A percentile compares a stretch with the other conserved stretches of the same genome.
phyloP scores from a whole-genome alignment of 2,113 vertebrate genomes.

The Corvus moneduloides region DNA sequence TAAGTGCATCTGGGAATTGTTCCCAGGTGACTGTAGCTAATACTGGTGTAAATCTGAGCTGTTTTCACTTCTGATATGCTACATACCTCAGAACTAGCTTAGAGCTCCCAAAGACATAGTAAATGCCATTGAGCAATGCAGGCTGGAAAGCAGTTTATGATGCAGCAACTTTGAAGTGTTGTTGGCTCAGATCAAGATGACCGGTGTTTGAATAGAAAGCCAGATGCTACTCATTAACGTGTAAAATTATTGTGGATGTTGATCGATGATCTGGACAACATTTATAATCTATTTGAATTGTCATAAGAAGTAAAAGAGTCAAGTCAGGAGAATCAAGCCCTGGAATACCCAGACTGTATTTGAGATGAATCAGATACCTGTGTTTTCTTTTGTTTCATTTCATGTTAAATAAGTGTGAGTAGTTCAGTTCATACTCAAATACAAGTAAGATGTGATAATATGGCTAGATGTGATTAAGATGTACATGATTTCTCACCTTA shows the following conservation, averaged over 20 bases:
- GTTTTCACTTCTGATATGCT: background rate
- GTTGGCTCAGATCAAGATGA: background rate
- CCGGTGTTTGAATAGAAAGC: background rate
- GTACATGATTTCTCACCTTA: background rate
- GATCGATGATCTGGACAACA: rapidly evolving
- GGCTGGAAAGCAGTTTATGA: background rate
- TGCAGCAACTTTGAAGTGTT: background rate
- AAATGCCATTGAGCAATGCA: background rate
- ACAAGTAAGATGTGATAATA: background rate
- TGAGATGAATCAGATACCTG: background rate
- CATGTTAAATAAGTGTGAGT: background rate
- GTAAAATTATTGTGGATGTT: background rate
- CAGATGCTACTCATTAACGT: background rate
- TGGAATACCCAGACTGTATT: background rate
- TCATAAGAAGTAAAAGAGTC: background rate
- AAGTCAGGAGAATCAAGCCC: background rate
- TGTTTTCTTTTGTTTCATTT: background rate
- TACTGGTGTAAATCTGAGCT: background rate
- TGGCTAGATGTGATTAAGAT: background rate
- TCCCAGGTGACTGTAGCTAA: background rate
- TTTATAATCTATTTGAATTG: background rate
- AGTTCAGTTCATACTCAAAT: background rate
- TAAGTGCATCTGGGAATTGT: background rate
- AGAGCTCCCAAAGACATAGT: background rate
- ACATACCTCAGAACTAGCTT: background rate